Evolutionary conservation across 2,888 invertebrate genomes (phyloP).

Genomic region (Machimus atricapillus): DNA sequence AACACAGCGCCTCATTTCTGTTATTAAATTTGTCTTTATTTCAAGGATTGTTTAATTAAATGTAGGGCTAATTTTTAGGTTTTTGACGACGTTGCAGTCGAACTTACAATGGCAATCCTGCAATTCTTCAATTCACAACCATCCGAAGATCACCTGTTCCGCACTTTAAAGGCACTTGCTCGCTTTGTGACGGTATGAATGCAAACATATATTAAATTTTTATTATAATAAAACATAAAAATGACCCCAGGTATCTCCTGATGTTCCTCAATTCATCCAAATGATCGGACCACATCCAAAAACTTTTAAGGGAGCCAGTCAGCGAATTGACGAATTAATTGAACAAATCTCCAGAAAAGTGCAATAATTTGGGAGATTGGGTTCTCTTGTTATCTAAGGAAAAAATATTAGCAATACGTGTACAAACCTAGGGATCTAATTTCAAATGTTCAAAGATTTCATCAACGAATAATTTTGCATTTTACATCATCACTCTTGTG

Average conservation of each 20-base stretch:
- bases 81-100: constrained; percentile 92
- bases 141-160: constrained; percentile 79
- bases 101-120: constrained; percentile 87
- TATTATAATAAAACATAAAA: not conserved
- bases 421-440: constrained; percentile 19
- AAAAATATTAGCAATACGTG: constrained; percentile 9
- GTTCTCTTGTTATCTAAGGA: not conserved
- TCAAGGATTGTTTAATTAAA: not conserved
- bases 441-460: not conserved
- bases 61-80: constrained; percentile 67
- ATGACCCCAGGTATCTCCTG: constrained; percentile 72
- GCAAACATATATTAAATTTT: not conserved
- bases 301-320: constrained; percentile 81
- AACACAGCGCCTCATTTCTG: not conserved
- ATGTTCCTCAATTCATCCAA: constrained; percentile 87
- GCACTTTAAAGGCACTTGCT: constrained; percentile 79
- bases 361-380: constrained; percentile 58
- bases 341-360: constrained; percentile 75
- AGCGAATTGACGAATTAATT: constrained; percentile 81
- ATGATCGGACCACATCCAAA: constrained; percentile 89
- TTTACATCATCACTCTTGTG: not conserved
- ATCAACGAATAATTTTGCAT: not conserved
- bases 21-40: not conserved
- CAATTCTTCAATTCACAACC: constrained; percentile 86
- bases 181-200: constrained; percentile 61